Evolutionary conservation across 2,888 invertebrate species (phyloP), one percentile per base, ranked within the genome.

Genomic region (Nudaria mundana): DNA sequence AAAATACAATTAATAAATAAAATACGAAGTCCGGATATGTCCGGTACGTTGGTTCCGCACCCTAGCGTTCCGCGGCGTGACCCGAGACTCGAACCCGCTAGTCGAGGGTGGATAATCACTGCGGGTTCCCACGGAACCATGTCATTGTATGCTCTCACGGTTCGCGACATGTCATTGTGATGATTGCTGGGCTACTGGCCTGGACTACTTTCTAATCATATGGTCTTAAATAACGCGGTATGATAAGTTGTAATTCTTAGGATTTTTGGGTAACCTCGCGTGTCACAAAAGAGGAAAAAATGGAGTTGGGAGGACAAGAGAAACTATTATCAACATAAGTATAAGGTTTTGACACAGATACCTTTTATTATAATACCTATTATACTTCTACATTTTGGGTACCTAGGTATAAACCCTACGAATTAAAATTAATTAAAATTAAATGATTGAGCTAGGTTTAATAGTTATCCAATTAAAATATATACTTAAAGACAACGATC

Each of bases 71-170:
- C 57, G 63, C 63, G 65, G 68, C 65, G 52, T 60, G 69, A 61
- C 66, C 69, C 65, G 70, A 66, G 77, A 71, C 45, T 71, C 77
- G 71, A 79, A 78, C 79, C 68, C 71, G 70, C 65, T 71, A 67
- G 66, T 68, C 66, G 56, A 52, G 77, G 78, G 81, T 74, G 76
- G 69, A 70, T 74, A 81, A 82, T 81, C 83, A 81, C 77, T 53
- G 63, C 45, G 45, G 51, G 63, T 86, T 87, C 86, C 85, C 86
- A 87, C 86, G 86, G 65, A 61, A 55, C 62, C 12, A 13, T 30
- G 40, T 34, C 66, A 74, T 81, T 84, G 80, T 81, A 73, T 73
- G 78, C 69, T 82, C 81, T 80, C 84, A 82, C 84, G 83, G 81
- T 80, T 73, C 66, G 76, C 82, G 81, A 82, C 79, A 81, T 82